Base-by-base conservation (phyloP, 2,797 vertebrate genomes). In the Pitangus sulphuratus region DNA sequence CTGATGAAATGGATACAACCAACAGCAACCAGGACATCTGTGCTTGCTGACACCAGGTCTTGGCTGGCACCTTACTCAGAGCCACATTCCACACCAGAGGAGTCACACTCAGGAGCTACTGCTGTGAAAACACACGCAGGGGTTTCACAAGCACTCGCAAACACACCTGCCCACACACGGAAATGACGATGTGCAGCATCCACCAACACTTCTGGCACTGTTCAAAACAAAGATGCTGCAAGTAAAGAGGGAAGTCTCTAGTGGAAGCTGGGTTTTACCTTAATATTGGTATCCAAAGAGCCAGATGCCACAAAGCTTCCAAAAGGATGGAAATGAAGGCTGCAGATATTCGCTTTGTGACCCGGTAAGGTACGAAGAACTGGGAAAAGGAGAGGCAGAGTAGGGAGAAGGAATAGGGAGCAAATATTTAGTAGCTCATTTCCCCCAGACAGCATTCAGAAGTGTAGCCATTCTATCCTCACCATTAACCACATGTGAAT, bases 251-350 rank as follows among this genome's bases (percentile, higher is more conserved):
- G 13, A 8, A 69, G 24, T 33, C 50, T 65, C 61, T 12, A 56
- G 9, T 25, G 40, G 17, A 83, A 90, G 35, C 42, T n/a, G 25
- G 5, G 4, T 12, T 91, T 94, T 81, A 99, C 99, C 98, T 99
- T 99, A 91, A 99, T 99, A 91, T 99, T 99, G 9, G 99, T 99
- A 97, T 99, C 99, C 98, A 99, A 97, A 53, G 99, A 99, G 33
- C 99, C 98, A 1, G 99, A 99, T 25, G 99, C 99, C 44, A 99
- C 98, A 84, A 99, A 99, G 66, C 99, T 98, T 71, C 99, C 99
- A 20, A 98, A 99, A 0, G 99, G 99, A 89, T 99, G 99, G 91
- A 99, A 99, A 78, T 98, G 98, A 79, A 99, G 98, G 95, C 99
- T 99, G 97, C 98, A 99, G 94, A 99, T 98, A 95, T 98, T 99